phyloP scores from a whole-genome alignment of 92 coral and sea anemone genomes.

The Zoanthus gigantus region DNA sequence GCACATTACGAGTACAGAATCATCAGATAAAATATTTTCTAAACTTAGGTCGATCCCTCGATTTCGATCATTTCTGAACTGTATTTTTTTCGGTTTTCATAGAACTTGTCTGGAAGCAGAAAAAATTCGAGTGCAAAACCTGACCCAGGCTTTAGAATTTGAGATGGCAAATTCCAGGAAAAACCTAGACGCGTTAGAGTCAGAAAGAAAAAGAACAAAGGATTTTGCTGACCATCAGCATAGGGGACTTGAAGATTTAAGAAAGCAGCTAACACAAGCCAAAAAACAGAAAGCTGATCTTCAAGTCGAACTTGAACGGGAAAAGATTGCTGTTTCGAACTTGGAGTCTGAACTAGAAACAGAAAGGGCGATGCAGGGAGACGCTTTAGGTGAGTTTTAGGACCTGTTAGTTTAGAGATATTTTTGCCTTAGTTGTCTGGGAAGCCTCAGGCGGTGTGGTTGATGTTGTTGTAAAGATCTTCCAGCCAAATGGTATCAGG shows the following conservation, averaged over 20 bases:
- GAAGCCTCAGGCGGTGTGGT: neutral
- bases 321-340: slow-evolving; percentile 68
- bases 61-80: neutral
- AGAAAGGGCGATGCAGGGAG: slow-evolving; percentile 76
- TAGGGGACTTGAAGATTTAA: slow-evolving; percentile 72
- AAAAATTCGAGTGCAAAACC: slow-evolving; percentile 84
- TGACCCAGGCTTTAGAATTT: slow-evolving; percentile 86
- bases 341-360: slow-evolving; percentile 84
- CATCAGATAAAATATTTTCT: too few species aligned
- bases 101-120: slow-evolving; percentile 96
- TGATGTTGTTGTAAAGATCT: too few species aligned
- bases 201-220: slow-evolving; percentile 78
- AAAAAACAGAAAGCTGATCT: slow-evolving; percentile 78
- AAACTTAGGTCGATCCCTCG: neutral
- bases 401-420: neutral
- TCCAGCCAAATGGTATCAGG: too few species aligned
- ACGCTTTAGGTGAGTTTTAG: slow-evolving; percentile 65
- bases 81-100: neutral
- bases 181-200: slow-evolving; percentile 85
- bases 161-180: slow-evolving; percentile 90
- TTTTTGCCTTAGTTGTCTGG: neutral
- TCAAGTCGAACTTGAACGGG: slow-evolving; percentile 77
- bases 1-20: too few species aligned
- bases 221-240: slow-evolving; percentile 76
- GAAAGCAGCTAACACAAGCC: slow-evolving; percentile 63